Conservation (phyloP, 2,797 vertebrate genomes). For the Myiotriccus ornatus region DNA sequence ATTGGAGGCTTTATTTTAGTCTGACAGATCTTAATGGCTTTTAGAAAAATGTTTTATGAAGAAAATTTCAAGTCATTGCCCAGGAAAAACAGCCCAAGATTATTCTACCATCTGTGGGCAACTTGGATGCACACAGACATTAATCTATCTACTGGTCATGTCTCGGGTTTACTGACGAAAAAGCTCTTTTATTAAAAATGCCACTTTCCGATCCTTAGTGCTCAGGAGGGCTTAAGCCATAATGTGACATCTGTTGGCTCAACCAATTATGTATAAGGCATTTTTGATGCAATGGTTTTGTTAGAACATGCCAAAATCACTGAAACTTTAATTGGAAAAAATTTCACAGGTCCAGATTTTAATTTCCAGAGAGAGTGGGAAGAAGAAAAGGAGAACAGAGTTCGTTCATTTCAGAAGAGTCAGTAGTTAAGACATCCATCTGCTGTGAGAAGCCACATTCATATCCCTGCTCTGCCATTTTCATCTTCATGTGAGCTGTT, state of each 20-base stretch:
- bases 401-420: conserved; percentile 19
- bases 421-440: conserved; percentile 57
- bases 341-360: conserved; percentile 53
- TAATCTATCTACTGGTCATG: conserved; percentile 62
- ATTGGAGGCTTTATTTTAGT: conserved; percentile 49
- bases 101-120: conserved; percentile 59
- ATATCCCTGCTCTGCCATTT: background rate
- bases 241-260: conserved; percentile 65
- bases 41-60: conserved; percentile 40
- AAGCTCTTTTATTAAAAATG: conserved; percentile 64
- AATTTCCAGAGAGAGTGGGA: conserved; percentile 45
- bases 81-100: conserved; percentile 56
- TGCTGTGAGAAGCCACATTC: conserved; percentile 25
- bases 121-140: conserved; percentile 43
- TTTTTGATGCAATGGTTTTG: conserved; percentile 59
- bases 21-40: conserved; percentile 45
- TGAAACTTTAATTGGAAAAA: conserved; percentile 67
- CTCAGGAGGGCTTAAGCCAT: conserved; percentile 64
- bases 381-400: conserved; percentile 23
- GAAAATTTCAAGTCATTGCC: conserved; percentile 48
- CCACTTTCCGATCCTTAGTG: conserved; percentile 60
- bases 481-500: background rate
- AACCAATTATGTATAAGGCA: conserved; percentile 54
- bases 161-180: conserved; percentile 52
- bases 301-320: conserved; percentile 56